phyloP scores from a whole-genome alignment of 2,888 invertebrate genomes.

The Cynaeus angustus region DNA sequence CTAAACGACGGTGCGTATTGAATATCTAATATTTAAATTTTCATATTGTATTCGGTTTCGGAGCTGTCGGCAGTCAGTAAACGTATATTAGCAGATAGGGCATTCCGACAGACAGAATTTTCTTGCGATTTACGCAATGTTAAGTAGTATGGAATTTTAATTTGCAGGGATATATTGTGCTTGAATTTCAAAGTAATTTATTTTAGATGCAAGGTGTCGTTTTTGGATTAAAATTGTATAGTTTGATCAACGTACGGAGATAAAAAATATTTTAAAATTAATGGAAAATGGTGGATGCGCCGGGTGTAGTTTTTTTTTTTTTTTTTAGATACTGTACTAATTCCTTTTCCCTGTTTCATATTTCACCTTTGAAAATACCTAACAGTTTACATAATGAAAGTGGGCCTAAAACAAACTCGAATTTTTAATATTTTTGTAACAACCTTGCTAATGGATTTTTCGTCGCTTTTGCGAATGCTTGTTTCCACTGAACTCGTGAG shows the following conservation, averaged over 20 bases:
- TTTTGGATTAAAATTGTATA: no score
- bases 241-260: no score
- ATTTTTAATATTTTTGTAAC: not conserved
- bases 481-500: not conserved
- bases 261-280: no score
- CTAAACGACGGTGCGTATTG: slow-evolving; percentile 31
- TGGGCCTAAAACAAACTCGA: not conserved
- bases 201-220: no score
- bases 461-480: not conserved
- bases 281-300: no score
- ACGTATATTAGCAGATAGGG: slow-evolving; percentile 8
- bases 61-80: slow-evolving; percentile 9
- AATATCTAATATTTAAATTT: slow-evolving; percentile 34
- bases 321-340: no score
- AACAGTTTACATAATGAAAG: no score
- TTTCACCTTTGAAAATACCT: no score
- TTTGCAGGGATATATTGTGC: not conserved
- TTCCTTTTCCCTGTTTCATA: no score
- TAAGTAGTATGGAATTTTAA: not conserved
- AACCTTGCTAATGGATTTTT: slow-evolving; percentile 2
- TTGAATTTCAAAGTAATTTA: no score
- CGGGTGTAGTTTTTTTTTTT: no score
- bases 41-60: slow-evolving; percentile 18
- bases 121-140: slow-evolving; percentile 2
- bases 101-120: slow-evolving; percentile 3